Percentiles rank a stretch among this genome's conserved stretches.
phyloP scores from a whole-genome alignment of 2,888 invertebrate genomes.

The Julus scandinavius region DNA sequence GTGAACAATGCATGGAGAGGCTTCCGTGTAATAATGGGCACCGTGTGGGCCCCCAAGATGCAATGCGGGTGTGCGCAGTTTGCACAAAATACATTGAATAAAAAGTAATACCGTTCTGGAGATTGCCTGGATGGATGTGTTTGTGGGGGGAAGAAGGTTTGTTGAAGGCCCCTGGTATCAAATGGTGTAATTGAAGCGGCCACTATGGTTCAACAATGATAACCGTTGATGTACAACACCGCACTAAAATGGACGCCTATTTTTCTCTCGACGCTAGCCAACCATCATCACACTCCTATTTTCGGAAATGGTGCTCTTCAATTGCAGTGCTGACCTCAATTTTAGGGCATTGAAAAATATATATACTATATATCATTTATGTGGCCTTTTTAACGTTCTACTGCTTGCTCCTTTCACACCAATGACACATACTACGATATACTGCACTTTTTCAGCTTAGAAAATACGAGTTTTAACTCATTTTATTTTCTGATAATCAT shows the following conservation, averaged over 20 bases:
- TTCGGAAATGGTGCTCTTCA: not conserved
- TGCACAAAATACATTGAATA: not conserved
- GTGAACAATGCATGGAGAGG: not conserved
- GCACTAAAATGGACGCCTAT: conserved; percentile 20
- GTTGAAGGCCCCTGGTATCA: not conserved
- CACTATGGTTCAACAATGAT: conserved; percentile 35
- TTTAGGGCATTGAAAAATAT: not conserved
- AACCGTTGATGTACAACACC: conserved; percentile 21
- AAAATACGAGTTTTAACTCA: too few relatives aligned
- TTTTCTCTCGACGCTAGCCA: not conserved
- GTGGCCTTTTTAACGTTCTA: too few relatives aligned
- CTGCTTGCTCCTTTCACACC: too few relatives aligned
- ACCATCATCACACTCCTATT: not conserved
- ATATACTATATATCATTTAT: too few relatives aligned
- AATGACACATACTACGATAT: too few relatives aligned
- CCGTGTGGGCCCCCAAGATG: conserved; percentile 4
- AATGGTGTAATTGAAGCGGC: not conserved
- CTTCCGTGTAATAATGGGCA: conserved; percentile 17
- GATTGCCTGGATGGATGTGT: not conserved
- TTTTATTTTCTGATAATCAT: too few relatives aligned
- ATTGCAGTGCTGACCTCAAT: conserved; percentile 12
- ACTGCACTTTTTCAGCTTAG: too few relatives aligned
- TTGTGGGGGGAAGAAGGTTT: not conserved
- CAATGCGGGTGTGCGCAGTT: not conserved
- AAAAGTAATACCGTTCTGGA: conserved; percentile 3